Evolutionary conservation across 2,888 invertebrate species (phyloP), one percentile per base, ranked within the genome.

Genomic region (Villa cingulata): DNA sequence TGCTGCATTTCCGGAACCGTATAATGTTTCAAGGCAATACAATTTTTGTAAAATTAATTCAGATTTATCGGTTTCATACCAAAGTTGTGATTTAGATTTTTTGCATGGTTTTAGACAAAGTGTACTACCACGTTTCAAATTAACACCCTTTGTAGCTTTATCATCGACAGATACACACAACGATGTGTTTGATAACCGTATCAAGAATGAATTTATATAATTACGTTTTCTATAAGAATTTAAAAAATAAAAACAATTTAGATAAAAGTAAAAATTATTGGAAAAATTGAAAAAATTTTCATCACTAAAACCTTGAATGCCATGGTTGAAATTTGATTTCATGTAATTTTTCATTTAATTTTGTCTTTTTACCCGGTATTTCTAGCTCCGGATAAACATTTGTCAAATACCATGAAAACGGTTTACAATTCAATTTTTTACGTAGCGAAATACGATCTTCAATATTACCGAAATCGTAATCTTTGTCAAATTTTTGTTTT

Each of bases 311-410:
- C 77, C 77, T 76, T 1, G 81, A 81, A 67, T 88, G 84, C 89
- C 89, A 89, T 0, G 86, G 86, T 58, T 87, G 85, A 54, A 79
- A 82, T 40, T 76, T 68, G 15, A 75, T 74, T 1, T 83, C 65
- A 17, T 76, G 76, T 2, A 73, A 54, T 48, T 49, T 53, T 41
- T 10, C 19, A 23, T 36, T 54, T 57, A 46, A 73, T 56, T 78
- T 77, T 45, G 77, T 70, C 51, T 72, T 71, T 55, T 78, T 76
- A 7, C 77, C 76, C 0, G 83, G 85, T 14, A 78, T 63, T 45
- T 77, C 74, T 43, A 90, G 83, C 62, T 96, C 89, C 0, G 94
- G 94, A 85, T 96, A 98, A 17, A 98, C 80, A 60, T 87, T 88
- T 46, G 88, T 81, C 56, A 98, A 72, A 66, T 95, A 98, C 96